Base-by-base conservation (phyloP, 30 jellyfish, hydroid and myxozoan species). In the Hydractinia symbiolongicarpus region DNA sequence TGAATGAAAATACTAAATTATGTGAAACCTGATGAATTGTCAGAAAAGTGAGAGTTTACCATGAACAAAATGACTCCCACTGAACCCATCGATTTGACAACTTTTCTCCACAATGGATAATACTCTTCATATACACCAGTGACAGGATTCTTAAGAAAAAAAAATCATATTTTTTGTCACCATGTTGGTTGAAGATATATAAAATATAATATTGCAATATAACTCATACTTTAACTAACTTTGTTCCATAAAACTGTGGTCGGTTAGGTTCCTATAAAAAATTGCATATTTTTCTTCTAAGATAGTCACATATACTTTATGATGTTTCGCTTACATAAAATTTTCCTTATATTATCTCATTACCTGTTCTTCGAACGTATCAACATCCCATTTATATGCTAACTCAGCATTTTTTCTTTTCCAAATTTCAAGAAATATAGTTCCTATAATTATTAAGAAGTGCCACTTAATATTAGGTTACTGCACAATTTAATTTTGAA, bases 381-480 rank as follows among this genome's bases (percentile, higher is more conserved):
- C 97, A 61, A 90, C 97, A 76, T 90, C 97, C 97, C 97, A 90
- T 86, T 90, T 86, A 62, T 90, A 90, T 14, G 97, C 97, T 14
- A 90, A 64, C 54, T 79, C 96, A 5, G 97, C 94, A 82, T 82
- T 90, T 68, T 82, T 90, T 60, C 96, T 62, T 61, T 90, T 90
- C 97, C 97, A 90, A n/a, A 86, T 56, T 73, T 90, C 97, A 14
- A 82, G 82, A 60, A 90, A 90, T 40, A 90, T 86, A 21, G 97
- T 90, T 17, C 97, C 97, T 90, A 58, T 16, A 54, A 16, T 51
- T 50, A 75, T 15, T 15, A 14, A 50, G 17, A 75, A 55, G 4
- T 64, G 19, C 69, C 19, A 16, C 15, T 30, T 30, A 58, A 58
- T 58, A 58, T 11, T 58, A 58, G 69, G 69, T 11, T 16, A 58